Evolutionary conservation across 1,140 invertebrate genomes (phyloP).

Genomic region (Sycophila sp.): DNA sequence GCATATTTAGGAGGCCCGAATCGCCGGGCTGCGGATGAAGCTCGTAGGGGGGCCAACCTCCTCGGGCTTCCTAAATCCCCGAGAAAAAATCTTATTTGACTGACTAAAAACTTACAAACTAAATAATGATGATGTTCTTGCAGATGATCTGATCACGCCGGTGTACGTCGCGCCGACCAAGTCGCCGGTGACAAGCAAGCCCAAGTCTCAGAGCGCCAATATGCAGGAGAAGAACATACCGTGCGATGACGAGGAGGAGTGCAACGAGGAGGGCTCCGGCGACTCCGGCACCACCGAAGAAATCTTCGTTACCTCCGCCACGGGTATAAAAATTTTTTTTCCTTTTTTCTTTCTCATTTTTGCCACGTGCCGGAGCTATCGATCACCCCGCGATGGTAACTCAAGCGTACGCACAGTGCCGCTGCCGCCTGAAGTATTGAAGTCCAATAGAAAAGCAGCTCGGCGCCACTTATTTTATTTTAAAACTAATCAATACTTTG

Average conservation of each 20-base stretch:
- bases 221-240: constrained; percentile 57
- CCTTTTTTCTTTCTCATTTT: not conserved
- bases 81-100: constrained; percentile 50
- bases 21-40: too few relatives aligned
- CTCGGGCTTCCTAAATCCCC: constrained; percentile 40
- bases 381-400: not conserved
- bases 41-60: too few relatives aligned
- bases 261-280: constrained; percentile 75
- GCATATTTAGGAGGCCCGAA: constrained; percentile 57
- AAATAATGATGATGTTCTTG: constrained; percentile 48
- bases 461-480: not conserved
- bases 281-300: constrained; percentile 73
- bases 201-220: constrained; percentile 50
- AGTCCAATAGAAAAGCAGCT: not conserved
- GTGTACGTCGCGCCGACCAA: constrained; percentile 87
- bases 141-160: constrained; percentile 89
- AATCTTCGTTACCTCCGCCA: constrained; percentile 69
- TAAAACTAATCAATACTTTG: not conserved
- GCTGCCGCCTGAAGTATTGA: not conserved
- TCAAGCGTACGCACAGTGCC: not conserved
- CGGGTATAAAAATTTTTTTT: constrained; percentile 59
- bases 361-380: not conserved
- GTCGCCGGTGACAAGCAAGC: constrained; percentile 70
- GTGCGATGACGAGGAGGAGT: constrained; percentile 85
- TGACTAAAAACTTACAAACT: constrained; percentile 60